Percentiles rank a stretch among this genome's conserved stretches.
Evolutionary conservation across 2,797 vertebrate genomes (phyloP).

Genomic region (Sebastes vulpes): DNA sequence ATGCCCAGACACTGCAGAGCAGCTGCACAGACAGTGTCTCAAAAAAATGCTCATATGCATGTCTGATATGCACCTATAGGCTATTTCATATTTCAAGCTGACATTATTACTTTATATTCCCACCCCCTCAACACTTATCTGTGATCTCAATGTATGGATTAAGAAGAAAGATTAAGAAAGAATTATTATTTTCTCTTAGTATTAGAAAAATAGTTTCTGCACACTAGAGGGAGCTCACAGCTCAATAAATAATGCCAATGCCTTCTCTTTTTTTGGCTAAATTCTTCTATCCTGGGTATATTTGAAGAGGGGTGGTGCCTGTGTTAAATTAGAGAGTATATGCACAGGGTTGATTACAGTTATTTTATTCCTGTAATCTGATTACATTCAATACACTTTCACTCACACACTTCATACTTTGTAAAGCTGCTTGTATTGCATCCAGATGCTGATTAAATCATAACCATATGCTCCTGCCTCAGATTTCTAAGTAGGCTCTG

Average conservation of each 20-base stretch:
- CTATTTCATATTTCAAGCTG: background rate
- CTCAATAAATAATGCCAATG: constrained; percentile 14
- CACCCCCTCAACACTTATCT: background rate
- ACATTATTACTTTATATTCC: background rate
- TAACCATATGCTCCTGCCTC: constrained; percentile 81
- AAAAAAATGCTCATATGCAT: background rate
- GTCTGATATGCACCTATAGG: background rate
- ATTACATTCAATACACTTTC: constrained; percentile 45
- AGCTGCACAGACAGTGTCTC: background rate
- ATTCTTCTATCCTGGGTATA: background rate
- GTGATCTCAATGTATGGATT: background rate
- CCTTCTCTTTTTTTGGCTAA: background rate
- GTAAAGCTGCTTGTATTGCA: constrained; percentile 68
- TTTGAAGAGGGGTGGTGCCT: background rate
- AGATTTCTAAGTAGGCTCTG: constrained; percentile 65
- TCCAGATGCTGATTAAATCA: constrained; percentile 83
- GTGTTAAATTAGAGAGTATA: constrained; percentile 1
- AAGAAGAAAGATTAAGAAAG: background rate
- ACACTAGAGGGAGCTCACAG: constrained; percentile 64
- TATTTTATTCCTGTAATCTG: constrained; percentile 53
- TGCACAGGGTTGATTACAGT: constrained; percentile 8
- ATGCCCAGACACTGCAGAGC: background rate
- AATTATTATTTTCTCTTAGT: background rate
- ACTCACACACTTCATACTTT: constrained; percentile 22
- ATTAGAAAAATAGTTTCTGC: background rate